phyloP scores from a whole-genome alignment of 2,888 invertebrate genomes.

The Torymus texanus region DNA sequence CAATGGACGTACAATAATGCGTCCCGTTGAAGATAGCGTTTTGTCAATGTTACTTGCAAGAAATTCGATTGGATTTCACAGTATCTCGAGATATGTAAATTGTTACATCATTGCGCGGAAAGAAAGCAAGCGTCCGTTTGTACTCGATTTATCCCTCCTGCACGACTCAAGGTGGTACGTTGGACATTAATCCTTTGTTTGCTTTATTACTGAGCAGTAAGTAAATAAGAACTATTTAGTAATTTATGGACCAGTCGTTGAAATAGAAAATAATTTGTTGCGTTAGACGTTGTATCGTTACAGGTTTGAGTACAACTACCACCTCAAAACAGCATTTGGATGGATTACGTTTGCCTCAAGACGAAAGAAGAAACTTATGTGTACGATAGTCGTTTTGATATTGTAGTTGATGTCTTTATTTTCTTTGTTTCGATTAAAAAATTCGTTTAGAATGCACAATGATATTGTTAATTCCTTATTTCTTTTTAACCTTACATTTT shows the following conservation, averaged over 20 bases:
- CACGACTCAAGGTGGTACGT: neutral
- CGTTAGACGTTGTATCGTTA: neutral
- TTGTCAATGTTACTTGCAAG: neutral
- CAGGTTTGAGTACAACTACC: neutral
- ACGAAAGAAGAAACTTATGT: conserved; percentile 28
- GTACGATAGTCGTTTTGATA: conserved; percentile 30
- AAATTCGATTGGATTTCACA: neutral
- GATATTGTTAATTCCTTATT: conserved; percentile 10
- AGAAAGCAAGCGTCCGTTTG: neutral
- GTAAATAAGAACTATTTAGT: too few relatives aligned
- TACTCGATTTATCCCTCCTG: neutral
- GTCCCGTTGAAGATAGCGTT: neutral
- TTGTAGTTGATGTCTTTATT: conserved; percentile 15
- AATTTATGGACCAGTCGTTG: too few relatives aligned
- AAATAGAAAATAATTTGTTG: neutral
- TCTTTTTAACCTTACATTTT: neutral
- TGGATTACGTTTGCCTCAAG: conserved; percentile 26
- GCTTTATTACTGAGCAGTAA: too few relatives aligned
- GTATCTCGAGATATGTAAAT: conserved; percentile 34
- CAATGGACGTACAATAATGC: neutral
- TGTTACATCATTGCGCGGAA: neutral
- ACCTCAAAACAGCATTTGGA: conserved; percentile 26
- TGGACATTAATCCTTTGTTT: neutral
- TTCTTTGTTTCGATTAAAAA: conserved; percentile 9
- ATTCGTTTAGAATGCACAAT: conserved; percentile 32